Base-by-base conservation (phyloP, 2,888 invertebrate species). In the Phrixothrix hirtus region DNA sequence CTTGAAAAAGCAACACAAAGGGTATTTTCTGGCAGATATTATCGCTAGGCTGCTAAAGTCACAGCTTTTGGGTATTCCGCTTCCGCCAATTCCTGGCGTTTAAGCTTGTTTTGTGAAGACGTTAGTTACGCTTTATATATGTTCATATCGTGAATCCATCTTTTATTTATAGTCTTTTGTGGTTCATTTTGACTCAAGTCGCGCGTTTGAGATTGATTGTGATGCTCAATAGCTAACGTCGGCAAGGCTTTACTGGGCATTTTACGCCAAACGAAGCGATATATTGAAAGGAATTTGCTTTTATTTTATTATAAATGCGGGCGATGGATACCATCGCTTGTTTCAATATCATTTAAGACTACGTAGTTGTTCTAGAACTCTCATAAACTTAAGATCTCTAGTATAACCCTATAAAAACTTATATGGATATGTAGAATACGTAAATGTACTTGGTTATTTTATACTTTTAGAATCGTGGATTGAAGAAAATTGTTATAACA, bases 91-190 rank as follows among this genome's bases (percentile, higher is more conserved):
- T 38, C 31, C 21, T 52, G 44, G 32, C 51, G 21, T 45, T 45
- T 38, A 52, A 45, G 39, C 41, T 46, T 46, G 45, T 52, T 39
- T 36, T 41, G 39, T 39, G 39, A 36, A 36, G 35, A 45, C 36
- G 45, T 52, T 41, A 41, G 41, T 41, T 52, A 45, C 45, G 41
- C 39, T 45, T 52, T 45, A 52, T 52, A 38, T 35, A 31, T 52
- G 57, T 52, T 54, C 56, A 56, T 60, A 56, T 57, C 26, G 29
- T 44, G 34, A 27, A 42, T 47, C 41, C 47, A 55, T 60, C 56
- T 58, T 58, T 60, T 60, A 58, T 60, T 58, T 60, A 58, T 39
- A 39, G 43, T 37, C 55, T 51, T 48, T 59, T 56, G 53, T 55
- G 41, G 59, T 57, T 50, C 51, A 52, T 52, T 58, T 42, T 52